These are phyloP conservation scores for Hoplostethus atlanticus DNA, from an alignment of 2,797 vertebrate species.

Conservation along the genomic window DNA sequence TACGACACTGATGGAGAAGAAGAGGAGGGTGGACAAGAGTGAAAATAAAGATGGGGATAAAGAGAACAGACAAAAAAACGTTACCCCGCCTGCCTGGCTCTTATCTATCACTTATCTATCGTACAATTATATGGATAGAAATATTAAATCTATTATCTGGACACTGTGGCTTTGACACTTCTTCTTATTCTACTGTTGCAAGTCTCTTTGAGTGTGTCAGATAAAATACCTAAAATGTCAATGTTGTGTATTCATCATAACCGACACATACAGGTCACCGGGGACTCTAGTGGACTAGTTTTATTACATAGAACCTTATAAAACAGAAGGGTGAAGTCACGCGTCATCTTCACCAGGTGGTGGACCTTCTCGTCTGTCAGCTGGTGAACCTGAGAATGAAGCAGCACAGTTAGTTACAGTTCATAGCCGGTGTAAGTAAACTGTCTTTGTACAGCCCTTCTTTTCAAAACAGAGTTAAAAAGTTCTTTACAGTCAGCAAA, in stretches of 20 bases:
- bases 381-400: conserved; percentile 85
- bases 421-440: conserved; percentile 31
- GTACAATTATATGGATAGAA: conserved; percentile 10
- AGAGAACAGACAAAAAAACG: conserved; percentile 17
- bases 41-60: conserved; percentile 39
- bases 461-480: conserved; percentile 44
- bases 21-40: conserved; percentile 14
- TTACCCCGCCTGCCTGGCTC: background rate
- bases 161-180: conserved; percentile 11
- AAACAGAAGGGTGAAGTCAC: conserved; percentile 93
- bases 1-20: conserved; percentile 86
- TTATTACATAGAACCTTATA: conserved; percentile 87
- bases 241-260: conserved; percentile 11
- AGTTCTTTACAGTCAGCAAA: conserved; percentile 35
- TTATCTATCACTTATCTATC: conserved; percentile 1
- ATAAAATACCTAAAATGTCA: conserved; percentile 8
- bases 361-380: conserved; percentile 85
- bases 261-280: background rate
- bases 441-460: conserved; percentile 44
- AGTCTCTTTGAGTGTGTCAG: conserved; percentile 15
- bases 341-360: conserved; percentile 92
- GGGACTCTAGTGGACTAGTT: background rate
- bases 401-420: conserved; percentile 25
- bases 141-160: conserved; percentile 29
- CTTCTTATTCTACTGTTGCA: background rate